A percentile compares a stretch with the other conserved stretches of the same genome.
These are phyloP conservation scores for Oxyura jamaicensis DNA, from an alignment of 2,113 vertebrate species.

Conservation along the genomic window DNA sequence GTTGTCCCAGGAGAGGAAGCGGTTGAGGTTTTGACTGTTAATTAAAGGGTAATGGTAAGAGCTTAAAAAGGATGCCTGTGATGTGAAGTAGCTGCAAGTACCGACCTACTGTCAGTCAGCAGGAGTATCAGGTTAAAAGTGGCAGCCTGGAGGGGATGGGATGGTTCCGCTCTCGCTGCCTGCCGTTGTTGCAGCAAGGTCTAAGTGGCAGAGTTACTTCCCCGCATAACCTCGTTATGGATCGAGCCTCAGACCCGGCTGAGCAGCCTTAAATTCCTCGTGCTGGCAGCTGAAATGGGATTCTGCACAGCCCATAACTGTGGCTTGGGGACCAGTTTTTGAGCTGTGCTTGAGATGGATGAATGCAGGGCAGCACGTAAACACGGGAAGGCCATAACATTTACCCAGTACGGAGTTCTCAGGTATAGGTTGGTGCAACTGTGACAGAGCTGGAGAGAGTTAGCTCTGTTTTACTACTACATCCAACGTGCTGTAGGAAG, in stretches of 20 bases:
- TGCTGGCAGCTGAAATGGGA: not conserved
- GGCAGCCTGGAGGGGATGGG: not conserved
- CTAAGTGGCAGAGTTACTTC: not conserved
- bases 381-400: not conserved
- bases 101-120: not conserved
- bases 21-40: not conserved
- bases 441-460: not conserved
- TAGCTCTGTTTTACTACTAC: not conserved
- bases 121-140: not conserved
- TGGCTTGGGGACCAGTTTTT: not conserved
- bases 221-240: accelerated
- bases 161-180: not conserved
- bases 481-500: not conserved
- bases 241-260: not conserved
- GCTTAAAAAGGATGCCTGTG: not conserved
- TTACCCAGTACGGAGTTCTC: not conserved
- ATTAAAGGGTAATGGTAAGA: not conserved
- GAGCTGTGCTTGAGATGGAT: not conserved
- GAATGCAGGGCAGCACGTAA: not conserved
- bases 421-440: not conserved
- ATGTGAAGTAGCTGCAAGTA: not conserved
- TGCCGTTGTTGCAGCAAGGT: not conserved
- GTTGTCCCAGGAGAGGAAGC: not conserved
- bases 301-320: not conserved
- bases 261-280: not conserved